A percentile compares a stretch with the other conserved stretches of the same genome.
phyloP scores from a whole-genome alignment of 2,888 invertebrate species.

The Parelbella ahira region DNA sequence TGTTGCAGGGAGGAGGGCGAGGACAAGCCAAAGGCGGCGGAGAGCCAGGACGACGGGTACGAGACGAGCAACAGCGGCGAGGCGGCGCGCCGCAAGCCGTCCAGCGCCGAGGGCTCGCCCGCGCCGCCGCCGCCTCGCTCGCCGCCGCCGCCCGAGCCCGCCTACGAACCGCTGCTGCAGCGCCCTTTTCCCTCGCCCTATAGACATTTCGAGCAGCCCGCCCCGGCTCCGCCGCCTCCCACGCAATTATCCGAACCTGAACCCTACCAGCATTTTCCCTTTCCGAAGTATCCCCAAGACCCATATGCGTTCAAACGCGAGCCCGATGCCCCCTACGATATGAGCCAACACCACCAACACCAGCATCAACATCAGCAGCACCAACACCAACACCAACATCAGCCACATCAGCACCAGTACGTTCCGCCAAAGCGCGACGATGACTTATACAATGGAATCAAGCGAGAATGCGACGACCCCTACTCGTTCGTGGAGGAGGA shows the following conservation, averaged over 20 bases:
- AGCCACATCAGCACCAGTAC: constrained; percentile 38
- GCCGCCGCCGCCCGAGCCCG: constrained; percentile 54
- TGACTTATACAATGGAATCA: constrained; percentile 68
- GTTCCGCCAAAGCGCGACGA: constrained; percentile 56
- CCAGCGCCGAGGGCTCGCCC: constrained; percentile 42
- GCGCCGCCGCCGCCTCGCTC: constrained; percentile 41
- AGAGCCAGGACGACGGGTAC: constrained; percentile 93
- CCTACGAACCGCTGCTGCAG: constrained; percentile 41
- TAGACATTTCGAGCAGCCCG: constrained; percentile 54
- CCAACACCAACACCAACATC: constrained; percentile 44
- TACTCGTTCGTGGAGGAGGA: constrained; percentile 94
- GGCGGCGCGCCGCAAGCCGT: constrained; percentile 68
- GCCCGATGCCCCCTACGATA: constrained; percentile 68
- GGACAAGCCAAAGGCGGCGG: constrained; percentile 81
- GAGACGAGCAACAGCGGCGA: constrained; percentile 89
- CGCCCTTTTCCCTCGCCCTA: constrained; percentile 35
- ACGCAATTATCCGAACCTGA: constrained; percentile 41
- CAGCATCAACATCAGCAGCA: constrained; percentile 33
- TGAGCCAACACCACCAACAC: constrained; percentile 60
- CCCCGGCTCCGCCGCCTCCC: constrained; percentile 37
- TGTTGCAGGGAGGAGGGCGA: constrained; percentile 69
- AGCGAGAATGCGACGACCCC: constrained; percentile 86
- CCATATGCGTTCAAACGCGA: constrained; percentile 69
- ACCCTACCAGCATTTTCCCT: constrained; percentile 65
- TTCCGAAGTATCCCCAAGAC: constrained; percentile 61